Percentiles rank a stretch among this genome's conserved stretches.
Evolutionary conservation across 2,888 invertebrate genomes (phyloP).

Genomic region (Linnaemya vulpina): DNA sequence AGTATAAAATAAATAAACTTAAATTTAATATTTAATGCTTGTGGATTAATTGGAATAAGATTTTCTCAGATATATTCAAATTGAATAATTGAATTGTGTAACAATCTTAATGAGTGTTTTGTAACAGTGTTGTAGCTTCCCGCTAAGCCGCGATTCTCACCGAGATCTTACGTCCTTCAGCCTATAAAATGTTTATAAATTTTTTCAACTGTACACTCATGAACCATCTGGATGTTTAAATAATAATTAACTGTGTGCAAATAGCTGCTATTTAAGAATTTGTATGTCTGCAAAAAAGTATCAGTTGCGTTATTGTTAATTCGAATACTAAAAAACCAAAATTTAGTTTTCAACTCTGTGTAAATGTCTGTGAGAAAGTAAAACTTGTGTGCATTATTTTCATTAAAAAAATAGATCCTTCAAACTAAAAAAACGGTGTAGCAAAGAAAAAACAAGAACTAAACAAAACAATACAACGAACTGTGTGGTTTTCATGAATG

Average conservation of each 20-base stretch:
- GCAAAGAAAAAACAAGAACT: conserved; percentile 15
- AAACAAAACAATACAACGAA: conserved; percentile 28
- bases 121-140: no score
- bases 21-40: conserved; percentile 19
- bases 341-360: not conserved
- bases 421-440: conserved; percentile 42
- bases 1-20: not conserved
- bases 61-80: not conserved
- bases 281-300: not conserved
- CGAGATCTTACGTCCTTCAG: no score
- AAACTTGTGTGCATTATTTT: conserved; percentile 53
- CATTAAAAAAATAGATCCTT: not conserved
- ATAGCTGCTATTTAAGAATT: not conserved
- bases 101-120: no score
- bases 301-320: not conserved
- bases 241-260: no score
- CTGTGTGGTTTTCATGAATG: conserved; percentile 54
- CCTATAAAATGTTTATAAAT: no score
- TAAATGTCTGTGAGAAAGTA: conserved; percentile 46
- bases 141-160: no score
- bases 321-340: not conserved
- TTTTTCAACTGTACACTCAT: no score
- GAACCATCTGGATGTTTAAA: no score
- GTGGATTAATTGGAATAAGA: not conserved
- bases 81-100: no score